phyloP scores from a whole-genome alignment of 1,140 invertebrate genomes.

The Pseudachorutes palmiensis region DNA sequence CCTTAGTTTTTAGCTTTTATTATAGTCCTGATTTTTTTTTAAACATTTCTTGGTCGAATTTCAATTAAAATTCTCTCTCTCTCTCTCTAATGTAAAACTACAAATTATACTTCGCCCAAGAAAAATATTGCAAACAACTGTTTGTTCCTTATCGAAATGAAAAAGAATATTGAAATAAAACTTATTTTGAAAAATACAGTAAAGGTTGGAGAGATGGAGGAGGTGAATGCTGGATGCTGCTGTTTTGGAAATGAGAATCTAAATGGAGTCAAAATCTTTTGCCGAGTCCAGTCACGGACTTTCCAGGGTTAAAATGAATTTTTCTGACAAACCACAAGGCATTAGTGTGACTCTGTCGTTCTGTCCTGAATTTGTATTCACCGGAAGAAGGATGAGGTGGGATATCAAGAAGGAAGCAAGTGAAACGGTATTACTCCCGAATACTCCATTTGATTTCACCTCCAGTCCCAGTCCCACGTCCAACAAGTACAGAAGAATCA shows the following conservation, averaged over 20 bases:
- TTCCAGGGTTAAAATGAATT: not conserved
- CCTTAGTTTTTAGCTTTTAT: too few relatives aligned
- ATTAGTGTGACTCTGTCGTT: not conserved
- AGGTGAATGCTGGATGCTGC: too few relatives aligned
- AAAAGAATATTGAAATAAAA: slow-evolving; percentile 10
- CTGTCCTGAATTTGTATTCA: not conserved
- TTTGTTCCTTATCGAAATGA: slow-evolving; percentile 11
- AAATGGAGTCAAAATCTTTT: too few relatives aligned
- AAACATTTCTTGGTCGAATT: too few relatives aligned
- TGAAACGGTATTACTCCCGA: too few relatives aligned
- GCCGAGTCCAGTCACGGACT: too few relatives aligned
- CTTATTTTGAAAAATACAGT: slow-evolving; percentile 3
- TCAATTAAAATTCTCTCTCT: too few relatives aligned
- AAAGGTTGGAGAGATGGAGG: not conserved
- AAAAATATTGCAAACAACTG: slow-evolving; percentile 3
- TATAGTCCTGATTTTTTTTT: too few relatives aligned
- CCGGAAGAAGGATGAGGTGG: not conserved
- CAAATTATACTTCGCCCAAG: not conserved
- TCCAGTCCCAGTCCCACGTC: too few relatives aligned
- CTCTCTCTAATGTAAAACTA: not conserved
- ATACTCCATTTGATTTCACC: too few relatives aligned
- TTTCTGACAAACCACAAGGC: not conserved
- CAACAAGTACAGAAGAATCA: too few relatives aligned
- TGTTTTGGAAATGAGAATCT: too few relatives aligned
- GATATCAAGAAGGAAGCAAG: not conserved